Evolutionary conservation across 2,797 vertebrate genomes (phyloP).

Genomic region (Lindbergichthys nudifrons): DNA sequence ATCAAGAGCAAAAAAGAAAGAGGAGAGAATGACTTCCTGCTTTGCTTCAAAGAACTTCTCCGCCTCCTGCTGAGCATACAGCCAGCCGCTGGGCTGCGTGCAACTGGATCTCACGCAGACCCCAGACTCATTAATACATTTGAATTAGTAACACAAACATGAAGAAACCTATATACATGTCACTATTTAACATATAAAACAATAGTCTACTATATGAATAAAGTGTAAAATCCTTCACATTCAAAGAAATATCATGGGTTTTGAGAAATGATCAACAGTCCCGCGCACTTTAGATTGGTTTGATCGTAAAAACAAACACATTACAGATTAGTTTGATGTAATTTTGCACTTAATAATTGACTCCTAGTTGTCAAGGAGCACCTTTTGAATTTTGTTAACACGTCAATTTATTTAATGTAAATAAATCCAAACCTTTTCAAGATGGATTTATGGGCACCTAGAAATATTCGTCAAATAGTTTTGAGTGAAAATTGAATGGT

Average conservation of each 20-base stretch:
- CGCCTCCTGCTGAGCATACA: conserved; percentile 52
- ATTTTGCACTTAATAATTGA: no score
- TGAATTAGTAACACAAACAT: not conserved
- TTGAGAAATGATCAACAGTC: not conserved
- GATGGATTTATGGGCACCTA: no score
- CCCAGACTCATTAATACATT: not conserved
- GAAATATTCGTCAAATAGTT: no score
- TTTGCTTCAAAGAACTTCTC: conserved; percentile 67
- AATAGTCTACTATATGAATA: not conserved
- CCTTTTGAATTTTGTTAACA: not conserved
- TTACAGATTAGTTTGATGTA: no score
- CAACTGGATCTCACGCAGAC: conserved; percentile 30
- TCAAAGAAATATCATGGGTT: not conserved
- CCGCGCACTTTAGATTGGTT: no score
- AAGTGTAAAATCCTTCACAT: no score
- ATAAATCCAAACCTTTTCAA: not conserved
- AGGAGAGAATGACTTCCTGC: conserved; percentile 76
- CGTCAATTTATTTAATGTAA: not conserved
- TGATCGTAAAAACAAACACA: no score
- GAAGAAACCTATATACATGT: no score
- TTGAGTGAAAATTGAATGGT: no score
- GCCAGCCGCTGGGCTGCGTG: conserved; percentile 43
- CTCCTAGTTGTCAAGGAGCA: not conserved
- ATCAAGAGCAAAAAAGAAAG: conserved; percentile 75
- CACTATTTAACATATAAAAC: not conserved